Evolutionary conservation across 2,888 invertebrate genomes (phyloP), one percentile per base, ranked within the genome.

Genomic region (Nephrocerus scutellatus): DNA sequence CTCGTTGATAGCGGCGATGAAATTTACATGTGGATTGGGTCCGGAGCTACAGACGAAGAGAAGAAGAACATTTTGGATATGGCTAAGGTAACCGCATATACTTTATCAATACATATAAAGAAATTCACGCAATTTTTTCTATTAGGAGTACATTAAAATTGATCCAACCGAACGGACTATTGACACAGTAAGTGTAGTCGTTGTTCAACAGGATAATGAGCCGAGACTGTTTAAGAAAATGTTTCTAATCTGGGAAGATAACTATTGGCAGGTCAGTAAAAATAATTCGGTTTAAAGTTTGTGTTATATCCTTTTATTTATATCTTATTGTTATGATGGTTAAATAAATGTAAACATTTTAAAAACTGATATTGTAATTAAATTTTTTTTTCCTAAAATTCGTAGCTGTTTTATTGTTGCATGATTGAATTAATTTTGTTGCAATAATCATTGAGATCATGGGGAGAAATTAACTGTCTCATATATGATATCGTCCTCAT

Each of bases 11-110:
- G 84, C 1, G 75, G 77, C 1, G 80, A 84, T 24, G 85, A 85
- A 32, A 75, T 90, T 25, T 90, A 80, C 59, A 82, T 86, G 5
- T 90, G 89, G 90, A 76, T 85, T 16, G 89, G 90, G 3, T 82
- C 79, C 50, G 75, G 80, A 25, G 79, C 85, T 29, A 79, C 80
- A 1, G 70, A 70, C 10, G 74, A 81, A 63, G 88, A 88, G 66
- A 86, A 83, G 60, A 64, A 72, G 7, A 80, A 80, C 59, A 76
- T 84, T 0, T 76, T 85, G 75, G 71, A 72, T n/a, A 81, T 80
- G 56, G 86, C 83, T 0, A 77, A 76, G 70, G 82, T 81, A 57
- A 55, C 50, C 46, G 52, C 52, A 42, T 32, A 2, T 28, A 29
- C n/a, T 29, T 2, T 28, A 19, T 15, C 13, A 14, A 6, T 32